Base-by-base conservation (phyloP, 92 coral and sea anemone genomes). In the Phenganax subtilis region DNA sequence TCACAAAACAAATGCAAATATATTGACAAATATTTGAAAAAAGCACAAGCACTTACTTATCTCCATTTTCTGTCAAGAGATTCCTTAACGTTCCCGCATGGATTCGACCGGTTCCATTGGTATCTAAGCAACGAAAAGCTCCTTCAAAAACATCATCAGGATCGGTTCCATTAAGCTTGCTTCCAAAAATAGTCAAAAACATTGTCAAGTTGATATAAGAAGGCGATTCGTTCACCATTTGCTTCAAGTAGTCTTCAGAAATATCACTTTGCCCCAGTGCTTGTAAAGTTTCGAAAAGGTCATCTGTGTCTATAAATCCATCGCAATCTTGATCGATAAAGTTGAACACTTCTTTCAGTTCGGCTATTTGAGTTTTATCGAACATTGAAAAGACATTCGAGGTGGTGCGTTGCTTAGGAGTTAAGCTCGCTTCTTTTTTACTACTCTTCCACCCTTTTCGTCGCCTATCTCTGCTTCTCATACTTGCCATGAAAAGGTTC, bases 381-480 rank as follows among this genome's bases (percentile, higher is more conserved):
- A 96, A 96, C 99, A 96, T 96, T 1, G 97, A 97, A 55, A 96
- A 96, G 11, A 96, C 96, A 66, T 96, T 96, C 0, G 99, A 96
- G 10, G 99, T 96, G 0, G 99, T 92, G 27, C 99, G 82, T 90
- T 96, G 55, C 87, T 93, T 76, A 6, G 73, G 73, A 5, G 16
- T 12, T n/a, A 68, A 30, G 16, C 73, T 68, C 7, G 37, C 14
- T 4, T 3, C 73, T 17, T 68, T 37, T 37, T 37, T 68, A 10
- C 73, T 30, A 20, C 16, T 10, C 76, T 92, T 91, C 8, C 92
- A 87, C 10, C 90, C 87, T 87, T 88, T 93, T 82, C 89, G 88
- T n/a, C 93, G 88, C 80, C 90, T 93, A 12, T 87, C 85, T 64
- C 84, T 87, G 53, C 91, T 84, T 17, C 81, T 80, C 84, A 73